These are phyloP conservation scores for Dolichopus griseipennis DNA, from an alignment of 2,888 invertebrate species.

Conservation along the genomic window DNA sequence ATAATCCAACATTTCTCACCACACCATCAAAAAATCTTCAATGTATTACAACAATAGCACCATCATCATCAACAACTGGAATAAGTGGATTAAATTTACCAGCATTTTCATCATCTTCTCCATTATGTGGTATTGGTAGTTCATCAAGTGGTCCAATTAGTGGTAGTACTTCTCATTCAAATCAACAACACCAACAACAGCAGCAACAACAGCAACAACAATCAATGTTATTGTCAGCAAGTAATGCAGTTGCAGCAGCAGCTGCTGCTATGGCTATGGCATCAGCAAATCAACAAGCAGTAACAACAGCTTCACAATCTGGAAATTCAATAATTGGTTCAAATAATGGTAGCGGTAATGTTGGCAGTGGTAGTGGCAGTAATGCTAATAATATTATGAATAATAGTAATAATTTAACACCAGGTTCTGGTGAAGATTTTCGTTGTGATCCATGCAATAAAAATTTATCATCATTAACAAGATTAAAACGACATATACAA, in stretches of 20 bases:
- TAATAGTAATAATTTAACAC: slow-evolving; percentile 24
- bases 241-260: slow-evolving; percentile 18
- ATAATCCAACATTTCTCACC: slow-evolving; percentile 17
- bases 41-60: slow-evolving; percentile 25
- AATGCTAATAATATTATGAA: slow-evolving; percentile 31
- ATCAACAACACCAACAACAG: slow-evolving; percentile 22
- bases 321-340: slow-evolving; percentile 20
- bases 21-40: slow-evolving; percentile 14
- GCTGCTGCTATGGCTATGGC: slow-evolving; percentile 7
- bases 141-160: slow-evolving; percentile 1
- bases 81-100: slow-evolving; percentile 18
- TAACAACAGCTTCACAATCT: slow-evolving; percentile 12
- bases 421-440: slow-evolving; percentile 63
- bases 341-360: slow-evolving; percentile 27
- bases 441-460: slow-evolving; percentile 88
- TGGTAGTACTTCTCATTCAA: slow-evolving; percentile 16
- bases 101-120: slow-evolving; percentile 17
- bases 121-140: slow-evolving; percentile 15
- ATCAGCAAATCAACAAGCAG: slow-evolving; percentile 15
- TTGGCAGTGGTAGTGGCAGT: slow-evolving; percentile 39
- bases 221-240: slow-evolving; percentile 27
- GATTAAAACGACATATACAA: slow-evolving; percentile 85
- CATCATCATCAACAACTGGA: slow-evolving; percentile 16
- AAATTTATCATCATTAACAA: slow-evolving; percentile 76
- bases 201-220: slow-evolving; percentile 25